Evolutionary conservation across 1,140 invertebrate species (phyloP), one percentile per base, ranked within the genome.

Genomic region (Acromyrmex heyeri): DNA sequence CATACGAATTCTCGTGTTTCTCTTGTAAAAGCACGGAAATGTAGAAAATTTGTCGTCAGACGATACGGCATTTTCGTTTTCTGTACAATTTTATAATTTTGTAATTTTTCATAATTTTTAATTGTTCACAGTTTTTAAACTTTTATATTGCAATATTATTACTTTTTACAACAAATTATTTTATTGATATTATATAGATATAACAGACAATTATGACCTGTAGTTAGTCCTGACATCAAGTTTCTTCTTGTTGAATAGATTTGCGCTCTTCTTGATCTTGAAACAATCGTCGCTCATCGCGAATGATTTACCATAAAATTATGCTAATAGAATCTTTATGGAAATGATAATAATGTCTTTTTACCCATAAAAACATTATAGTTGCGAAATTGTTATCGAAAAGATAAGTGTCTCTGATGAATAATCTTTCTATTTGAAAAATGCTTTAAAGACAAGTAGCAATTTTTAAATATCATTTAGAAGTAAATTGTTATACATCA

Each of bases 141-240:
- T 67, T 14, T 34, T 55, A 72, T 38, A 72, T 38, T 62, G 12
- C 18, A 24, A 44, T 34, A 76, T 12, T 12, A 34, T 85, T 70
- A 72, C 44, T 86, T 86, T 86, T 75, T 69, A 81, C 73, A 79
- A 86, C 44, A 67, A 81, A 30, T 65, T 53, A 69, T 53, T 38
- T 24, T 48, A 16, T 72, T 24, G 48, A 64, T 59, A 75, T 12
- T 38, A 34, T 34, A 73, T 34, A 73, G 55, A 8, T 50, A 3
- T 61, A 75, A 83, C 75, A 18, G 48, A 61, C 61, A 83, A 14
- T 57, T 18, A 44, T 50, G 21, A 81, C 30, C 21, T 67, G 61
- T 53, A 82, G 5, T 59, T n/a, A 82, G 38, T 67, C 10, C 50
- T 12, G 21, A 55, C 8, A 10, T 81, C n/a, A 57, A 70, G 18